Percentiles rank a stretch among this genome's conserved stretches.
Evolutionary conservation across 1,140 invertebrate genomes (phyloP).

Genomic region (Drosophila pseudoananassae): DNA sequence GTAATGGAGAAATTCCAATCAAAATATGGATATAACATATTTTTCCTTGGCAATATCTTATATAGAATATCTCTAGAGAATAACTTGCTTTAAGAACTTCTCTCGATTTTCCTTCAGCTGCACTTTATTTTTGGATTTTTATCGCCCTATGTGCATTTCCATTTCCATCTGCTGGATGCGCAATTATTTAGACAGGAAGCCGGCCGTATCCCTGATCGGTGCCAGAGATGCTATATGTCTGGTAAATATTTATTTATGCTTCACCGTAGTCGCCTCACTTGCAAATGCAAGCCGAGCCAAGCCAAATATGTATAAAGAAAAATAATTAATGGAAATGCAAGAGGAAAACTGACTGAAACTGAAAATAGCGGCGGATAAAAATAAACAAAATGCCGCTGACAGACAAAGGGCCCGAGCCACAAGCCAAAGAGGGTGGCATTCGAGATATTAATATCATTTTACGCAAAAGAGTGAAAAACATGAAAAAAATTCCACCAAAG

Average conservation of each 20-base stretch:
- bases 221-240: conserved; percentile 18
- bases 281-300: conserved; percentile 60
- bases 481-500: background rate
- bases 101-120: background rate
- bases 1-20: conserved; percentile 4
- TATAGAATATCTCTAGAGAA: too few species aligned
- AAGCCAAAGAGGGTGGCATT: conserved; percentile 10
- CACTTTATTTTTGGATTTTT: conserved; percentile 28
- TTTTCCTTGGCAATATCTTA: too few species aligned
- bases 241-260: conserved; percentile 41
- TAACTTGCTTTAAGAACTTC: too few species aligned
- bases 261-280: conserved; percentile 28
- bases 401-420: conserved; percentile 59
- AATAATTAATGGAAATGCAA: conserved; percentile 58
- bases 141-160: conserved; percentile 24
- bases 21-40: too few species aligned
- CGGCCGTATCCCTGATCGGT: conserved; percentile 43
- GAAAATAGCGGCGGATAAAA: conserved; percentile 70
- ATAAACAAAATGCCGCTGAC: conserved; percentile 70
- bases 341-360: conserved; percentile 52
- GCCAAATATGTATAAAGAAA: conserved; percentile 32
- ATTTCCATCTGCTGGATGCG: conserved; percentile 53
- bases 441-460: background rate
- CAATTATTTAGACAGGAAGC: conserved; percentile 76
- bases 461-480: background rate